Percentiles rank a stretch among this genome's conserved stretches.
Evolutionary conservation across 1,140 invertebrate species (phyloP).

Genomic region (Dreissena polymorpha): DNA sequence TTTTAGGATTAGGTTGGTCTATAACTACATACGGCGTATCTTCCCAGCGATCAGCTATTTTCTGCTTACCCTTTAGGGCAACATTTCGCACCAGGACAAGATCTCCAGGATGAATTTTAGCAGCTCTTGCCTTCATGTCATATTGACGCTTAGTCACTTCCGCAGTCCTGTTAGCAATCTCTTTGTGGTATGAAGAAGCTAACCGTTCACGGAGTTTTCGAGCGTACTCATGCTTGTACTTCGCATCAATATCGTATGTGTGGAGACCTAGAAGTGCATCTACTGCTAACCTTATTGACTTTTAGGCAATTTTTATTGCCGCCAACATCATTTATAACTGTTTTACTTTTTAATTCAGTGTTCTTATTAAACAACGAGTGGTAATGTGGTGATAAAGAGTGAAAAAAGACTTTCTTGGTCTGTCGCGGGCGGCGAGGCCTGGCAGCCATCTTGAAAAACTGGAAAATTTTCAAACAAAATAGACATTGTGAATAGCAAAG

Average conservation of each 20-base stretch:
- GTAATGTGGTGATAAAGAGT: too few relatives aligned
- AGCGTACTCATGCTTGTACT: background rate
- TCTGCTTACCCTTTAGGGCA: slow-evolving; percentile 23
- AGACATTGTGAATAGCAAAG: too few relatives aligned
- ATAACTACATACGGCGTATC: slow-evolving; percentile 13
- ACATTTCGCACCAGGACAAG: slow-evolving; percentile 8
- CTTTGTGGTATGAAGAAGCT: background rate
- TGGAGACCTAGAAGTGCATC: background rate
- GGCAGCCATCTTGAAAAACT: too few relatives aligned
- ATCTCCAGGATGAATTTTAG: background rate
- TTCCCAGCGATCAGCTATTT: slow-evolving; percentile 28
- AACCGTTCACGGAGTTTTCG: background rate
- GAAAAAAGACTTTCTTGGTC: too few relatives aligned
- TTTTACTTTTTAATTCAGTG: too few relatives aligned
- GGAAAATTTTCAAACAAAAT: too few relatives aligned
- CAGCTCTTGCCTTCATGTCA: slow-evolving; percentile 7
- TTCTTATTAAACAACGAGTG: too few relatives aligned
- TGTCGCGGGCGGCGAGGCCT: too few relatives aligned
- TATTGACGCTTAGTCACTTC: slow-evolving; percentile 13
- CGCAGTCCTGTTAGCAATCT: background rate
- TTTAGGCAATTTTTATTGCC: too few relatives aligned
- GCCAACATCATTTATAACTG: too few relatives aligned
- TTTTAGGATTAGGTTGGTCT: background rate
- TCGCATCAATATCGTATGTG: background rate
- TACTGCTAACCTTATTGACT: slow-evolving; percentile 19